phyloP scores from a whole-genome alignment of 2,888 invertebrate genomes.

The Latrodectus hesperus region DNA sequence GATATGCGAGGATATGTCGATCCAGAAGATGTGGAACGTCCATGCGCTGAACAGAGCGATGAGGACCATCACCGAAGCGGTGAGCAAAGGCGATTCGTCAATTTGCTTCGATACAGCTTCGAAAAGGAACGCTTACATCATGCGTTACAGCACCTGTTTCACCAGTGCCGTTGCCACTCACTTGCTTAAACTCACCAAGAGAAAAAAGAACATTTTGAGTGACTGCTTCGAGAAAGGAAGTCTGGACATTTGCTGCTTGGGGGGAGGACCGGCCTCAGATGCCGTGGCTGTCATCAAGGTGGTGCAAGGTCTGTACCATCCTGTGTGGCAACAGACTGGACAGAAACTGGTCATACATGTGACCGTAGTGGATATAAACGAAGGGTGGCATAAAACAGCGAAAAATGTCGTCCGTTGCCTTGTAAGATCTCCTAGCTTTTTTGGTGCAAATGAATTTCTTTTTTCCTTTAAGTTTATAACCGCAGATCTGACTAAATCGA shows the following conservation, averaged over 20 bases:
- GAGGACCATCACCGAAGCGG: background rate
- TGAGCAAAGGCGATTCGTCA: background rate
- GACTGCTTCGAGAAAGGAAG: background rate
- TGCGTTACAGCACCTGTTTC: background rate
- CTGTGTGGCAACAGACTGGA: background rate
- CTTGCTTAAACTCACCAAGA: background rate
- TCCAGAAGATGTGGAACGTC: background rate
- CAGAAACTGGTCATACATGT: background rate
- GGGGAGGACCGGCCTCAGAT: slow-evolving; percentile 21
- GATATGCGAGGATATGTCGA: background rate
- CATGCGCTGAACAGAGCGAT: background rate
- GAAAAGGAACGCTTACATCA: background rate
- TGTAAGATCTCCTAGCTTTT: background rate
- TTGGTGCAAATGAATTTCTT: background rate
- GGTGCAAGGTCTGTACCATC: background rate
- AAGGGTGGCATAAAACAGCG: slow-evolving; percentile 9
- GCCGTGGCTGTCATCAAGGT: slow-evolving; percentile 7
- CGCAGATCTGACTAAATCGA: background rate
- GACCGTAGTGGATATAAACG: slow-evolving; percentile 10
- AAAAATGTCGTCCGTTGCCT: background rate
- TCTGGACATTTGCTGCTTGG: slow-evolving; percentile 2
- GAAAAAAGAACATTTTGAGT: background rate
- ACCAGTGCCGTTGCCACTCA: background rate
- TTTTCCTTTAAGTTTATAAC: background rate
- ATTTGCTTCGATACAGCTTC: background rate